phyloP scores from a whole-genome alignment of 2,797 vertebrate species.

The Pelochelys cantorii region DNA sequence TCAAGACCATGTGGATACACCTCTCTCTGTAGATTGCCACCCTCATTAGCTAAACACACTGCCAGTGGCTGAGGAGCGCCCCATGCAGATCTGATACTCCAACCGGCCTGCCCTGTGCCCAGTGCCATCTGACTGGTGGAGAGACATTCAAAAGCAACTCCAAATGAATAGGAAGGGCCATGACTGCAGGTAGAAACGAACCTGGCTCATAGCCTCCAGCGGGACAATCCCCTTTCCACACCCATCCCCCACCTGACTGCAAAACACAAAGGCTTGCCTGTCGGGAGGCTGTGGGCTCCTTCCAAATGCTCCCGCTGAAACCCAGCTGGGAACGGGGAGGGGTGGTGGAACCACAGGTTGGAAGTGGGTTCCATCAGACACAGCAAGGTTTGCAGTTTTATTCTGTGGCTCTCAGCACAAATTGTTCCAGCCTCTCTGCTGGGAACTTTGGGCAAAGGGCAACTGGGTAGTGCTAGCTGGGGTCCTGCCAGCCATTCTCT shows the following conservation, averaged over 20 bases:
- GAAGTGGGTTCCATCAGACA: too few species aligned
- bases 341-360: too few species aligned
- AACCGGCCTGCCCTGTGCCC: neutral
- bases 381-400: too few species aligned
- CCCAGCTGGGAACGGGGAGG: neutral
- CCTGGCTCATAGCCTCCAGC: too few species aligned
- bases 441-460: neutral
- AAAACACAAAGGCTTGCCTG: neutral
- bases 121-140: neutral
- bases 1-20: neutral
- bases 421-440: too few species aligned
- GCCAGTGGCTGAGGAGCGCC: neutral
- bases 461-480: neutral
- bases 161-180: neutral
- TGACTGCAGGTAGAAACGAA: neutral
- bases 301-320: neutral
- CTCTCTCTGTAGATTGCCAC: neutral
- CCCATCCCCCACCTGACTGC: neutral
- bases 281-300: neutral
- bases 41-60: neutral
- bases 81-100: neutral
- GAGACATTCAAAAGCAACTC: neutral
- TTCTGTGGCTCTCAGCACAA: too few species aligned
- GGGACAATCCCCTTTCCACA: neutral
- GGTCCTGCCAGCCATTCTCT: neutral